Conservation (phyloP, 1,140 invertebrate species). For the Camponotus vicinus region DNA sequence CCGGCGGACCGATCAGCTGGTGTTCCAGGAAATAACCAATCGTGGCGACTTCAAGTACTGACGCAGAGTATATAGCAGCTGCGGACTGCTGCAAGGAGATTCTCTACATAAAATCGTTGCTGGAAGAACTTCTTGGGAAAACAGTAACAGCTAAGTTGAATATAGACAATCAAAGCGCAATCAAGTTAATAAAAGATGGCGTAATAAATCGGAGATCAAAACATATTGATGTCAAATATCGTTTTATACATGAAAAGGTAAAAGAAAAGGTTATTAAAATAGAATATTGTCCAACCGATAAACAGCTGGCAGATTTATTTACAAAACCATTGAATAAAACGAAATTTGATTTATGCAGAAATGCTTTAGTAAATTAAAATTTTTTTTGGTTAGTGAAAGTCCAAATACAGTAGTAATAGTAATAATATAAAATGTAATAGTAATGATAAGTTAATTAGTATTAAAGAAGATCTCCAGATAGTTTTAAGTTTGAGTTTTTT, state of each 20-base stretch:
- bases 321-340: background rate
- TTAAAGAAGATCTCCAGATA: too few species aligned
- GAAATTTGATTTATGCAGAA: background rate
- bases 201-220: background rate
- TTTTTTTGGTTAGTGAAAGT: too few species aligned
- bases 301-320: background rate
- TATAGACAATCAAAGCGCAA: constrained; percentile 29
- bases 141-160: background rate
- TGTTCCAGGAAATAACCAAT: too few species aligned
- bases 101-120: background rate
- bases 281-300: background rate
- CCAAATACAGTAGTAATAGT: too few species aligned
- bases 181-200: background rate
- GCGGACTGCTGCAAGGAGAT: constrained; percentile 21
- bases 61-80: constrained; percentile 14
- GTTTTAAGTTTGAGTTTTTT: too few species aligned
- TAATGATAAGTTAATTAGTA: too few species aligned
- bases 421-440: too few species aligned
- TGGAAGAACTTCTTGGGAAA: background rate
- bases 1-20: too few species aligned
- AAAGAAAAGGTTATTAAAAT: background rate
- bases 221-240: background rate
- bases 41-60: background rate
- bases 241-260: background rate
- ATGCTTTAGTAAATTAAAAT: background rate